Conservation (phyloP, 2,113 vertebrate species). For the Dicerorhinus sumatrensis region DNA sequence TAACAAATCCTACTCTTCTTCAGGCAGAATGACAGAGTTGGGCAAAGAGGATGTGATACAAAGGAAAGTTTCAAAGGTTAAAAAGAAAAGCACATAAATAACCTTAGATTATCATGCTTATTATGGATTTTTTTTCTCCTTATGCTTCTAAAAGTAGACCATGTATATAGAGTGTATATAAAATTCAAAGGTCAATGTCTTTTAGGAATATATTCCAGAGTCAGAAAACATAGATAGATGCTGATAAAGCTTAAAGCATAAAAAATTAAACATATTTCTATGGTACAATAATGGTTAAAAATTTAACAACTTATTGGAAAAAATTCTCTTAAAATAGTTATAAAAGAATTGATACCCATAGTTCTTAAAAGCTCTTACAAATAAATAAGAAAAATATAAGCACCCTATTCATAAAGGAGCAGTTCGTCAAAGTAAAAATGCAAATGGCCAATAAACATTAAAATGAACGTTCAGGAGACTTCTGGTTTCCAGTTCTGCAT, state of each 20-base stretch:
- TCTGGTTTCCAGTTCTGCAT: background rate
- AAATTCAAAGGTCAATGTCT: background rate
- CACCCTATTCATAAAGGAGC: background rate
- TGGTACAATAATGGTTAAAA: background rate
- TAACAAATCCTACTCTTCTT: conserved; percentile 11
- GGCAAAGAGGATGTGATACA: conserved; percentile 1
- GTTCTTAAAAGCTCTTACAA: background rate
- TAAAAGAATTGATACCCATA: background rate
- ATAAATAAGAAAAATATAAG: background rate
- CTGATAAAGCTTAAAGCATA: background rate
- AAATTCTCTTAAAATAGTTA: background rate
- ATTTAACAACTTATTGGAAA: background rate
- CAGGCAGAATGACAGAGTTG: conserved; percentile 36
- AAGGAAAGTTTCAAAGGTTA: conserved; percentile 58
- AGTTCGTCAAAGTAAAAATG: background rate
- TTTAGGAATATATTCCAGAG: background rate
- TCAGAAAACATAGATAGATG: background rate
- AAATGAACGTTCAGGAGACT: background rate
- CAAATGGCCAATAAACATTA: background rate
- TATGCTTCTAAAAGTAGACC: conserved; percentile 8
- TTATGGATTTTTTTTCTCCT: background rate
- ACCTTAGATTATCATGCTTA: background rate
- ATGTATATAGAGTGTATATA: conserved; percentile 18
- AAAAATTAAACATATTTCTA: background rate
- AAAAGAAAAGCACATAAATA: conserved; percentile 49